Evolutionary conservation across 2,888 invertebrate genomes (phyloP).

Genomic region (Zygaena filipendulae): DNA sequence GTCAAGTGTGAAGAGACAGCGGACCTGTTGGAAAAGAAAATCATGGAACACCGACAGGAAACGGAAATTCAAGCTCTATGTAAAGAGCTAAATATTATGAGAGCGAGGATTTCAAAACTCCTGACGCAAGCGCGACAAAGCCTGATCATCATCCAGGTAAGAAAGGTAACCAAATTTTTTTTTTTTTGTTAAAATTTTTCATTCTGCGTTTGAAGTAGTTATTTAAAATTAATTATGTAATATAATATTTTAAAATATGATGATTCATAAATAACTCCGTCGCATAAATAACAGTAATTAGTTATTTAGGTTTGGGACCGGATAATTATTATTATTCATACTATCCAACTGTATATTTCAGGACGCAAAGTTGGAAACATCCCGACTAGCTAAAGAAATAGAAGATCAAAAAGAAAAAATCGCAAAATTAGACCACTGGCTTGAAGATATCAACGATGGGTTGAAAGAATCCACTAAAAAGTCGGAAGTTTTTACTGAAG

Average conservation of each 20-base stretch:
- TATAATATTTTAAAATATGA: no score
- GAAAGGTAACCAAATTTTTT: slow-evolving; percentile 37
- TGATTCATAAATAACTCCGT: no score
- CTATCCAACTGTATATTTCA: slow-evolving; percentile 28
- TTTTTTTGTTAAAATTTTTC: no score
- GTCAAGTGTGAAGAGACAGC: slow-evolving; percentile 76
- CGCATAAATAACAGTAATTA: no score
- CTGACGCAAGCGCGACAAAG: slow-evolving; percentile 77
- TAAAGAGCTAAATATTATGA: slow-evolving; percentile 67
- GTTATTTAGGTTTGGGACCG: no score
- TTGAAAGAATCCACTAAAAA: slow-evolving; percentile 52
- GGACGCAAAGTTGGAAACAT: slow-evolving; percentile 53
- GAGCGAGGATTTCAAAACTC: slow-evolving; percentile 73
- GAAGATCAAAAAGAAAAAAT: slow-evolving; percentile 49
- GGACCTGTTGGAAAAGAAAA: slow-evolving; percentile 70
- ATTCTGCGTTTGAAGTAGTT: no score
- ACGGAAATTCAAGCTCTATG: slow-evolving; percentile 69
- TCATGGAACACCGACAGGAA: slow-evolving; percentile 73
- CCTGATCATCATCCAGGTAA: slow-evolving; percentile 62
- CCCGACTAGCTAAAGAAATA: slow-evolving; percentile 41
- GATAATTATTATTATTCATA: no score
- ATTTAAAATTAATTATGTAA: no score
- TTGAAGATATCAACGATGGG: slow-evolving; percentile 56
- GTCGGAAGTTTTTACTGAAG: slow-evolving; percentile 40
- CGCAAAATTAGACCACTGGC: slow-evolving; percentile 57